phyloP scores from a whole-genome alignment of 2,888 invertebrate species.

The Nebria brevicollis region DNA sequence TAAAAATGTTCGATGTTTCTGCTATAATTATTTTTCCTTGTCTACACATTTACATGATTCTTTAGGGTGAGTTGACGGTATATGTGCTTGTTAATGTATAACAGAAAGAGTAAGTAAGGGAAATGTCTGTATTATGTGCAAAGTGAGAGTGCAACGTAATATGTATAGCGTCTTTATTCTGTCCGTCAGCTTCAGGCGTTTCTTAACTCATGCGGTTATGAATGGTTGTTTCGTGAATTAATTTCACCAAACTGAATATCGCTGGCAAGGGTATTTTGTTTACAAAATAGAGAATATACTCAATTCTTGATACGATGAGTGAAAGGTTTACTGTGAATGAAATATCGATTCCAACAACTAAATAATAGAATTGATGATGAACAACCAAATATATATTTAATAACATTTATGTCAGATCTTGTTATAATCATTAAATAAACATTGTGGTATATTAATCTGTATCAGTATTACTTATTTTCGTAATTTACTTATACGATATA shows the following conservation, averaged over 20 bases:
- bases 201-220: slow-evolving; percentile 18
- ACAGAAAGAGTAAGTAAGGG: neutral
- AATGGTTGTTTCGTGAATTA: slow-evolving; percentile 19
- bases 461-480: too few relatives aligned
- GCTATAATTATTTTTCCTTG: neutral
- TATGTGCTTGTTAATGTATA: neutral
- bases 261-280: neutral
- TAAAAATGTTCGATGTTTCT: neutral
- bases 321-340: neutral
- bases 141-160: neutral
- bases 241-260: slow-evolving; percentile 2
- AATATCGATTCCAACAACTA: neutral
- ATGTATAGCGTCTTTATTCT: slow-evolving; percentile 13
- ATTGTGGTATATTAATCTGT: too few relatives aligned
- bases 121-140: neutral
- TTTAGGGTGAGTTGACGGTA: neutral
- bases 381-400: too few relatives aligned
- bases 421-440: too few relatives aligned
- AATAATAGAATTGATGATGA: neutral
- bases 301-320: neutral
- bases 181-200: slow-evolving; percentile 21
- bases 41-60: neutral
- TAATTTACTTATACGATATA: too few relatives aligned
- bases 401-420: too few relatives aligned
- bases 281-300: neutral